A percentile compares a stretch with the other conserved stretches of the same genome.
phyloP scores from a whole-genome alignment of 1,140 invertebrate species.

The Drosophila saltans region DNA sequence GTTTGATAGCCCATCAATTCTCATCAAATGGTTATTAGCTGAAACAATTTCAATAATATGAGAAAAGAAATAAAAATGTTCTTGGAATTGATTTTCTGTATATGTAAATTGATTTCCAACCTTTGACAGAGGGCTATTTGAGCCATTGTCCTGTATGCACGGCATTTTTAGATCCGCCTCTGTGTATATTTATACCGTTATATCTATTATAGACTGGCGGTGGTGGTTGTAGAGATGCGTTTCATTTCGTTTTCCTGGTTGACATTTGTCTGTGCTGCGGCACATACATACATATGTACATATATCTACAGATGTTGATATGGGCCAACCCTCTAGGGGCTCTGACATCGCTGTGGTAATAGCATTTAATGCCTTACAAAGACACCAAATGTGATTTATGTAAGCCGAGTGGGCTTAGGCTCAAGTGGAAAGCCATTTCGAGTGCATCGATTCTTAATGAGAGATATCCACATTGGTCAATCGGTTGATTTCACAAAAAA shows the following conservation, averaged over 20 bases:
- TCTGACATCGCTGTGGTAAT: conserved; percentile 9
- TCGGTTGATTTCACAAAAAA: neutral
- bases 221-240: neutral
- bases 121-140: neutral
- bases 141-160: neutral
- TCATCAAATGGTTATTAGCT: neutral
- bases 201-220: neutral
- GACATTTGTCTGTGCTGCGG: neutral
- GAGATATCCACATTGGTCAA: neutral
- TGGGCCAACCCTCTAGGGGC: conserved; percentile 17
- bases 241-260: neutral
- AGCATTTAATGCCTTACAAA: conserved; percentile 8
- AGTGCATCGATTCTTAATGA: neutral
- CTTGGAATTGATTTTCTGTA: too few relatives aligned
- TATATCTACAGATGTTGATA: conserved; percentile 2
- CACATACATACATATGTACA: neutral
- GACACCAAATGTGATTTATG: conserved; percentile 4
- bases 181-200: neutral
- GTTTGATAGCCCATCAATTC: neutral
- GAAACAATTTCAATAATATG: too few relatives aligned
- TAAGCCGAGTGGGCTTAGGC: conserved; percentile 6
- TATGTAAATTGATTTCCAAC: neutral
- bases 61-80: too few relatives aligned
- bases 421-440: conserved; percentile 3
- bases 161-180: neutral